Conservation (phyloP, 1,140 invertebrate species). For the Diabrotica virgifera region DNA sequence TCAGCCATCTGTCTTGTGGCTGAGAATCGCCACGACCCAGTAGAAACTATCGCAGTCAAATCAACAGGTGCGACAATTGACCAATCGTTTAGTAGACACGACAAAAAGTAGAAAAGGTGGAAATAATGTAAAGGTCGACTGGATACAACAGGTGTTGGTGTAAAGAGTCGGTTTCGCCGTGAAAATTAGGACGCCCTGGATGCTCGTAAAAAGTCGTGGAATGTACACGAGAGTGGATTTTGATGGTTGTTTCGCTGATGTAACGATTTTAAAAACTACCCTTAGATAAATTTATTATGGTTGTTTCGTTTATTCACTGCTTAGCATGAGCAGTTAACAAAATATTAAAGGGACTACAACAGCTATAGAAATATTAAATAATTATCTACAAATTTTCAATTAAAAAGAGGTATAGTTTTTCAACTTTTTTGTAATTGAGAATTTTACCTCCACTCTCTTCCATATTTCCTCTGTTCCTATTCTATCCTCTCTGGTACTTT, state of each 20-base stretch:
- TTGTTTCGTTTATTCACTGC: too few species aligned
- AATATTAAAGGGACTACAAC: too few species aligned
- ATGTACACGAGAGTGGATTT: neutral
- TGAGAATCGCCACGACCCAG: too few species aligned
- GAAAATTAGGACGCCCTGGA: slow-evolving; percentile 9
- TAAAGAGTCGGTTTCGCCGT: neutral
- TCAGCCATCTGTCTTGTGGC: too few species aligned
- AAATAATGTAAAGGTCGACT: neutral
- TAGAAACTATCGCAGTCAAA: neutral
- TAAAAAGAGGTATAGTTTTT: too few species aligned
- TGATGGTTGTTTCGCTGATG: slow-evolving; percentile 1
- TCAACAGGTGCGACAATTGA: slow-evolving; percentile 9
- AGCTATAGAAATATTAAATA: too few species aligned
- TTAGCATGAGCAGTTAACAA: too few species aligned
- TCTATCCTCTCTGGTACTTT: too few species aligned
- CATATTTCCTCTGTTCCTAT: too few species aligned
- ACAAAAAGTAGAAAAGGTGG: neutral
- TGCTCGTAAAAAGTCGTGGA: slow-evolving; percentile 8
- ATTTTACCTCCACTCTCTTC: too few species aligned
- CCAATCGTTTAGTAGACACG: neutral
- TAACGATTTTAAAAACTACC: slow-evolving; percentile 4
- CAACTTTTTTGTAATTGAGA: too few species aligned
- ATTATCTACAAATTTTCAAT: too few species aligned
- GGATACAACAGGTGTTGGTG: slow-evolving; percentile 4
- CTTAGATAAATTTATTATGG: neutral